Evolutionary conservation across 2,113 vertebrate genomes (phyloP).

Genomic region (Serinus canaria): DNA sequence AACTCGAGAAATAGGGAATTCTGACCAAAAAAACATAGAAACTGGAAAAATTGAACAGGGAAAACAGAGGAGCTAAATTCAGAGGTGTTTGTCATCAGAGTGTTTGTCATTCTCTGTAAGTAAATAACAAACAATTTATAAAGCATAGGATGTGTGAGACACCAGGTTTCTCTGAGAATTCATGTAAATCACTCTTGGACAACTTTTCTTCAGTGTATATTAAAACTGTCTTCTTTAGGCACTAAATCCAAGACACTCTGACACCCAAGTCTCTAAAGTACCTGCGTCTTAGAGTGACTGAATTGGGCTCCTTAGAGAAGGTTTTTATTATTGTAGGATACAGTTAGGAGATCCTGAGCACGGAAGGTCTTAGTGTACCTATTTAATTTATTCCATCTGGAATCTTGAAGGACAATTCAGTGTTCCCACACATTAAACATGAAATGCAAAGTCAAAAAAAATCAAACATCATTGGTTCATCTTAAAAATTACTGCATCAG

Average conservation of each 20-base stretch:
- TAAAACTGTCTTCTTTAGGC: neutral
- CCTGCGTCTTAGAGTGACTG: neutral
- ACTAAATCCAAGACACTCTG: neutral
- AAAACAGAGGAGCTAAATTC: neutral
- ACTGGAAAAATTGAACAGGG: neutral
- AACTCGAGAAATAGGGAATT: neutral
- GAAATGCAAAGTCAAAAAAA: neutral
- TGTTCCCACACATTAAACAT: neutral
- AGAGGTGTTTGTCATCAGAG: neutral
- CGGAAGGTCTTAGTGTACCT: neutral
- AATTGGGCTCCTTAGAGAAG: neutral
- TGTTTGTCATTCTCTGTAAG: neutral
- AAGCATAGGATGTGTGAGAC: neutral
- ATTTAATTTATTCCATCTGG: neutral
- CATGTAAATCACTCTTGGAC: neutral
- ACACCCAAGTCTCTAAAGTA: neutral
- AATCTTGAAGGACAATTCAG: neutral
- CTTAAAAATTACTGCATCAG: neutral
- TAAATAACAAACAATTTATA: neutral
- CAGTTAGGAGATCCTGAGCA: neutral
- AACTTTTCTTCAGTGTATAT: neutral
- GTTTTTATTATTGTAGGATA: neutral
- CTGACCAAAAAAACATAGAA: neutral
- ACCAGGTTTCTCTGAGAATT: neutral
- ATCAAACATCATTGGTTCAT: neutral